Conservation (phyloP, 2,888 invertebrate species). For the Torymus tubicola region DNA sequence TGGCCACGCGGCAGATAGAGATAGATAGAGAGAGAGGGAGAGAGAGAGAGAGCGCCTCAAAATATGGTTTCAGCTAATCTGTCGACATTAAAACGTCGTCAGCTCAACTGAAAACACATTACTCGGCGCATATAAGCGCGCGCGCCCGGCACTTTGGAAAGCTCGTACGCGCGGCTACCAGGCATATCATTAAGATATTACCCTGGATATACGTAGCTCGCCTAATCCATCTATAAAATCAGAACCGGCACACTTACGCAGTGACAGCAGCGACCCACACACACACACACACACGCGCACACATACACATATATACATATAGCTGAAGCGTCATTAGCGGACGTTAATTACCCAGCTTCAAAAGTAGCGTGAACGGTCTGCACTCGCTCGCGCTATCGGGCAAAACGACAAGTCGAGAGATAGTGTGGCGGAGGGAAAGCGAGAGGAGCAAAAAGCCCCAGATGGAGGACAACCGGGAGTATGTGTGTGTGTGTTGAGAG, state of each 20-base stretch:
- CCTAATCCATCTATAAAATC: constrained; percentile 36
- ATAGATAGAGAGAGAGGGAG: no score
- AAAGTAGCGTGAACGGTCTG: no score
- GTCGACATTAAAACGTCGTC: constrained; percentile 12
- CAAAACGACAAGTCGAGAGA: no score
- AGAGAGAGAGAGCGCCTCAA: no score
- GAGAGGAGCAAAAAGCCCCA: neutral
- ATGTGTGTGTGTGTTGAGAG: no score
- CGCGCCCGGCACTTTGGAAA: neutral
- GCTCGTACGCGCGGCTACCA: neutral
- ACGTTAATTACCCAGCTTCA: no score
- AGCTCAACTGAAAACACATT: constrained; percentile 29
- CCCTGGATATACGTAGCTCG: constrained; percentile 22
- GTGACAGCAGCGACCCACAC: neutral
- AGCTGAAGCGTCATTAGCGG: no score
- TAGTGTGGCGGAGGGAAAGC: neutral
- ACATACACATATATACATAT: no score
- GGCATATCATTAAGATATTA: constrained; percentile 44
- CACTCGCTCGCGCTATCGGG: neutral
- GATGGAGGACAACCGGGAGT: no score
- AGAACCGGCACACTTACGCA: no score
- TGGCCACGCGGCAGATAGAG: no score
- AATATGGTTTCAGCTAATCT: constrained; percentile 20
- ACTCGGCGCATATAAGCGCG: neutral
- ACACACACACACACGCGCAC: no score